Base-by-base conservation (phyloP, 2,113 vertebrate species). In the Corythoichthys haematopterus region DNA sequence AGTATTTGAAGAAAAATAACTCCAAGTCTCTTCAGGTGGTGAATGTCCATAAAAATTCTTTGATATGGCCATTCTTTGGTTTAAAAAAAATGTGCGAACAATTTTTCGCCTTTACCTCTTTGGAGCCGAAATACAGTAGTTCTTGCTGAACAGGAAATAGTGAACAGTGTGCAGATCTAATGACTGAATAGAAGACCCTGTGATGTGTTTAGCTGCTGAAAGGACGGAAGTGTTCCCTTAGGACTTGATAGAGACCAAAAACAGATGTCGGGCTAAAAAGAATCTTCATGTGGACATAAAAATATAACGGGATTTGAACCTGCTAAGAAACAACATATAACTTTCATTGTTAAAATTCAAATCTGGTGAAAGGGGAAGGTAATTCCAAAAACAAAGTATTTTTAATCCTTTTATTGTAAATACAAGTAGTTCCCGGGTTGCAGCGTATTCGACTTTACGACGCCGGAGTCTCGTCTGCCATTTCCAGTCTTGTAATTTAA, bases 171-270 rank as follows among this genome's bases (percentile, higher is more conserved):
- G 12, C 15, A 14, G 1, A 62, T 16, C n/a, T 46, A 14, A 20
- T 13, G 40, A 11, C 38, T n/a, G 38, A n/a, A 38, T 20, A 38
- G 60, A 62, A 28, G 60, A 47, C 20, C n/a, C 43, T 62, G 9
- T 62, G 60, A 62, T 62, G 40, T 13, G 6, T 46, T 62, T 46
- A 14, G 43, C 60, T 46, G 60, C 60, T 46, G 60, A 62, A 33
- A 62, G 60, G n/a, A 62, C 43, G 3, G 13, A 62, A 46, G 60
- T 46, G 60, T 62, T 62, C 43, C 60, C 60, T 28, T 20, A 0
- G 40, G 60, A 33, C 11, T 33, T 33, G 43, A 33, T 14, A 2
- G 12, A 62, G 40, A 46, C n/a, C 60, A 46, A 62, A 46, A 62
- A 46, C 60, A 62, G 40, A 62, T 62, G 60, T 28, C 7, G 60